These are phyloP conservation scores for Carposina sasakii DNA, from an alignment of 1,140 invertebrate genomes.

Conservation along the genomic window DNA sequence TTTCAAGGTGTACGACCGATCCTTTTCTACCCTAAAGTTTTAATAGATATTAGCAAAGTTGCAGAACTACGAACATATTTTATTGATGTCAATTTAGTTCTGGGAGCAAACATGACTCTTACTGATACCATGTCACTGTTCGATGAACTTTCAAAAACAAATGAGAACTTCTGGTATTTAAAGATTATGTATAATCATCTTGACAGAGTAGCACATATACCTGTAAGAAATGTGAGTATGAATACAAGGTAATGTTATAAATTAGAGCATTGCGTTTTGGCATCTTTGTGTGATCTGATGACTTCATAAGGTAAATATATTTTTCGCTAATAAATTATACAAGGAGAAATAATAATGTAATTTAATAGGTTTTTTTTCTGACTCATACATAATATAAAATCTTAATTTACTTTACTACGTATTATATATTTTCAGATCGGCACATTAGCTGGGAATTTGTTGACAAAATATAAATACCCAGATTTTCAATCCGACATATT, in stretches of 20 bases:
- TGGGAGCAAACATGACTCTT: slow-evolving; percentile 24
- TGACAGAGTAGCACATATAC: slow-evolving; percentile 21
- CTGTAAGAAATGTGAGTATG: slow-evolving; percentile 27
- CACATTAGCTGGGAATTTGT: slow-evolving; percentile 28
- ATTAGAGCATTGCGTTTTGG: no score
- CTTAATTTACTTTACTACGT: no score
- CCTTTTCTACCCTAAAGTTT: slow-evolving; percentile 18
- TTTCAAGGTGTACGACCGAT: slow-evolving; percentile 23
- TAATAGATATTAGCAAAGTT: slow-evolving; percentile 24
- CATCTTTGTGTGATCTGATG: no score
- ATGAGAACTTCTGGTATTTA: slow-evolving; percentile 26
- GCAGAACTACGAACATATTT: slow-evolving; percentile 17
- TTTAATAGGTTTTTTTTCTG: no score
- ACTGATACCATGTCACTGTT: slow-evolving; percentile 21
- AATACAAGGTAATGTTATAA: no score
- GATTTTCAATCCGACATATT: slow-evolving; percentile 30
- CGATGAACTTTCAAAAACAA: slow-evolving; percentile 11
- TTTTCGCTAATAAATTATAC: no score
- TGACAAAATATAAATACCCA: slow-evolving; percentile 22
- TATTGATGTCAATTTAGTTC: slow-evolving; percentile 23
- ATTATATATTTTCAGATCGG: slow-evolving; percentile 22
- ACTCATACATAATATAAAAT: no score
- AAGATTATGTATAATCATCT: slow-evolving; percentile 17
- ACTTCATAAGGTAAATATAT: no score
- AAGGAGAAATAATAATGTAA: no score